Evolutionary conservation across 1,140 invertebrate genomes (phyloP).

Genomic region (Panulirus ornatus): DNA sequence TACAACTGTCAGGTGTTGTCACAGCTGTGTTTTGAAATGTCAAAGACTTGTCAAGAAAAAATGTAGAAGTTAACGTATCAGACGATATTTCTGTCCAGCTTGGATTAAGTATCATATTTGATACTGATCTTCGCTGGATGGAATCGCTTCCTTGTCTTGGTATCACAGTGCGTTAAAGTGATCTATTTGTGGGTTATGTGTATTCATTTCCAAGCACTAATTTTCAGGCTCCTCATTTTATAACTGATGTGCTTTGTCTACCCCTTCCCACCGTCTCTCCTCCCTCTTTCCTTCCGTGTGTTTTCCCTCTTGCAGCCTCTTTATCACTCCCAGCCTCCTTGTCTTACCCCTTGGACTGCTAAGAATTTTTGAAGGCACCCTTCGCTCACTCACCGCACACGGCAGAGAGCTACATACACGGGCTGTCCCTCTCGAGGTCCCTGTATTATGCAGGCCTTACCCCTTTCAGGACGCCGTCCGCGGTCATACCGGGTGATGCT

Average conservation of each 20-base stretch:
- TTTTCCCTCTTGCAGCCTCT: not conserved
- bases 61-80: too few relatives aligned
- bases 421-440: not conserved
- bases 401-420: not conserved
- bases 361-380: not conserved
- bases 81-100: too few relatives aligned
- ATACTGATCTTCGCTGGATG: too few relatives aligned
- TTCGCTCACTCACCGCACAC: not conserved
- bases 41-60: too few relatives aligned
- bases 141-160: too few relatives aligned
- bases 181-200: not conserved
- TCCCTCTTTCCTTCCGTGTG: not conserved
- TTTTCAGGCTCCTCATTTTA: not conserved
- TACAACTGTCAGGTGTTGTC: too few relatives aligned
- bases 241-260: too few relatives aligned
- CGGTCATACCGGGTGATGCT: not conserved
- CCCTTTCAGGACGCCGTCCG: not conserved
- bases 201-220: not conserved
- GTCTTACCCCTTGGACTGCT: not conserved
- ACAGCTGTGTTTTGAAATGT: too few relatives aligned
- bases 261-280: not conserved
- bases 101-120: too few relatives aligned
- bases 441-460: not conserved
- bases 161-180: too few relatives aligned
- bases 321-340: not conserved